These are phyloP conservation scores for Rattus rattus DNA, from an alignment of 2,113 vertebrate genomes.

Conservation along the genomic window DNA sequence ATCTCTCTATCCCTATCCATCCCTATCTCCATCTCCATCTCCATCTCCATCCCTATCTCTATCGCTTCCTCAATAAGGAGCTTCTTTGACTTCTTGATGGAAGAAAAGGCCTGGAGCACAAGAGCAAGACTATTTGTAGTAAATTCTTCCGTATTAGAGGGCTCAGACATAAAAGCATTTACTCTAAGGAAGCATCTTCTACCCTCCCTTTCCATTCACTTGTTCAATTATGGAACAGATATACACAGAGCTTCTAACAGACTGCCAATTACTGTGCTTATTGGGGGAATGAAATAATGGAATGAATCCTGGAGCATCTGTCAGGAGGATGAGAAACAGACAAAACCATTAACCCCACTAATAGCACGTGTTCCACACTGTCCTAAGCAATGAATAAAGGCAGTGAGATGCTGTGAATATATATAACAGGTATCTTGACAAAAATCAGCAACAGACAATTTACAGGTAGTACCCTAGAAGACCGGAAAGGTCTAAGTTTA, in stretches of 20 bases:
- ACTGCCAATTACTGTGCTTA: background rate
- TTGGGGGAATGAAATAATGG: background rate
- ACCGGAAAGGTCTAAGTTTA: background rate
- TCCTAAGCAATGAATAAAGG: background rate
- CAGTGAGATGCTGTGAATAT: background rate
- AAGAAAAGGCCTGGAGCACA: background rate
- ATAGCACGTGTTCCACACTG: background rate
- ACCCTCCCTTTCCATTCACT: background rate
- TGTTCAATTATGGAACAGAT: background rate
- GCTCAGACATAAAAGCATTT: background rate
- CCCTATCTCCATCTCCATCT: background rate
- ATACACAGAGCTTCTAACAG: background rate
- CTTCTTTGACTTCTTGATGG: background rate
- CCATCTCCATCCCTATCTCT: background rate
- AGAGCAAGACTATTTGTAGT: background rate
- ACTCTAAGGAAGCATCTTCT: background rate
- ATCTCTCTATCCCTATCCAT: background rate
- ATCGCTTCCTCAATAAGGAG: background rate
- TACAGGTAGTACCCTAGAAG: background rate
- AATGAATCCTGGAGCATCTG: background rate
- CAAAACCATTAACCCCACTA: background rate
- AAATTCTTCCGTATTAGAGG: background rate
- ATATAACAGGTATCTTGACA: background rate
- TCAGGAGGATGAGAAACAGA: background rate
- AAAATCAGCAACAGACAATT: background rate